Base-by-base conservation (phyloP, 1,140 invertebrate genomes). In the Drosophila sp. region DNA sequence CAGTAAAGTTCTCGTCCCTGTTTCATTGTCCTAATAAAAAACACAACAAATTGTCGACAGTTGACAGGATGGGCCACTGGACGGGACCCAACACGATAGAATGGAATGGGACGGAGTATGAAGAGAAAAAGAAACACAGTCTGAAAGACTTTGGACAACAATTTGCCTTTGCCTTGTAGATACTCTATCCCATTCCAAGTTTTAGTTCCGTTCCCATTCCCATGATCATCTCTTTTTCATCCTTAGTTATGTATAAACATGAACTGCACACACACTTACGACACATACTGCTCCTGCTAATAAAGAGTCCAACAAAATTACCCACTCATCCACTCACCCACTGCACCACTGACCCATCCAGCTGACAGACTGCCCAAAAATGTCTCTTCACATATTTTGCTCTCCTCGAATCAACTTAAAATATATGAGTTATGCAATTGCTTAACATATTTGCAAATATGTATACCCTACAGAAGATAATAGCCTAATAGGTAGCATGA, bases 31-130 rank as follows among this genome's bases (percentile, higher is more conserved):
- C 66, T 80, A 77, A 78, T 86, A 82, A 86, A 86, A 83, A 86
- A 71, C 77, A 80, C 81, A 86, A 86, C 81, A 86, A 86, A 86
- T 86, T 86, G 81, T 86, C 81, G 74, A 74, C 59, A 66, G 67
- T 70, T 70, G 62, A 70, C 50, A 64, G 79, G 54, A 72, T 53
- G 70, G n/a, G n/a, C n/a, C 46, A 45, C 57, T 38, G 58, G 34
- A 65, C 27, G 14, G 13, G 1, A 32, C 45, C 11, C 16, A 9
- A 34, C 25, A 32, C 25, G 14, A 40, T 41, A 9, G 13, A 50
- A 29, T 6, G 25, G 13, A 6, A 16, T 50, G 34, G 21, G 32
- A 13, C 11, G n/a, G 0, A 9, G 27, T 29, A 13, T 66, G 67
- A 40, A 80, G n/a, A 6, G n/a, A 29, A 13, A 11, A n/a, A 21